phyloP scores from a whole-genome alignment of 1,140 invertebrate genomes.

The Drosophila kohkoa region DNA sequence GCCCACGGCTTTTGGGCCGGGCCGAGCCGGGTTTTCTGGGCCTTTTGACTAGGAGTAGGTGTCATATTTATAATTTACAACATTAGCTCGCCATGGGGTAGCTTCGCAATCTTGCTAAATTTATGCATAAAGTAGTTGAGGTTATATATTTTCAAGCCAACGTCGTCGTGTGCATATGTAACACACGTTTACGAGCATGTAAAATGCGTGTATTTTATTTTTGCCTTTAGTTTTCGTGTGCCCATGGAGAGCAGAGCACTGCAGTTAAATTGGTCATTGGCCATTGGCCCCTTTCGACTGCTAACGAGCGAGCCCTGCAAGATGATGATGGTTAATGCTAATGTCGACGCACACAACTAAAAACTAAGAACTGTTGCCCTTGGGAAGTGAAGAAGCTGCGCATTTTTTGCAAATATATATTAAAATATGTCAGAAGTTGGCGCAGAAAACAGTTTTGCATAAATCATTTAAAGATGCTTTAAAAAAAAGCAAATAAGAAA shows the following conservation, averaged over 20 bases:
- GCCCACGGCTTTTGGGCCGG: slow-evolving; percentile 63
- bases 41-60: slow-evolving; percentile 71
- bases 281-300: slow-evolving; percentile 19
- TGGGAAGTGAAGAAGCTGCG: slow-evolving; percentile 13
- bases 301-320: slow-evolving; percentile 48
- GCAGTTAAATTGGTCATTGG: slow-evolving; percentile 67
- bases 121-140: slow-evolving; percentile 82
- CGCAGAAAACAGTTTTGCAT: neutral
- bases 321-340: slow-evolving; percentile 42
- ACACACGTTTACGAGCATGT: slow-evolving; percentile 82
- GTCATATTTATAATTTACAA: slow-evolving; percentile 84
- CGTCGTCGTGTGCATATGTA: slow-evolving; percentile 65
- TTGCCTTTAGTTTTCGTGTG: slow-evolving; percentile 62
- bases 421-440: neutral
- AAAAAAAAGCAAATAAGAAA: no score
- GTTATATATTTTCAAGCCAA: slow-evolving; percentile 69
- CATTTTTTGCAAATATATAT: neutral
- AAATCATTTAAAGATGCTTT: neutral
- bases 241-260: slow-evolving; percentile 45
- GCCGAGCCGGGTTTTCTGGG: slow-evolving; percentile 15
- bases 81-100: slow-evolving; percentile 82
- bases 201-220: slow-evolving; percentile 82
- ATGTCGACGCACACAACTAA: slow-evolving; percentile 27
- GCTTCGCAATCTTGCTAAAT: slow-evolving; percentile 82
- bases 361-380: slow-evolving; percentile 5